phyloP scores from a whole-genome alignment of 92 coral and sea anemone genomes.

The Micromussa lordhowensis region DNA sequence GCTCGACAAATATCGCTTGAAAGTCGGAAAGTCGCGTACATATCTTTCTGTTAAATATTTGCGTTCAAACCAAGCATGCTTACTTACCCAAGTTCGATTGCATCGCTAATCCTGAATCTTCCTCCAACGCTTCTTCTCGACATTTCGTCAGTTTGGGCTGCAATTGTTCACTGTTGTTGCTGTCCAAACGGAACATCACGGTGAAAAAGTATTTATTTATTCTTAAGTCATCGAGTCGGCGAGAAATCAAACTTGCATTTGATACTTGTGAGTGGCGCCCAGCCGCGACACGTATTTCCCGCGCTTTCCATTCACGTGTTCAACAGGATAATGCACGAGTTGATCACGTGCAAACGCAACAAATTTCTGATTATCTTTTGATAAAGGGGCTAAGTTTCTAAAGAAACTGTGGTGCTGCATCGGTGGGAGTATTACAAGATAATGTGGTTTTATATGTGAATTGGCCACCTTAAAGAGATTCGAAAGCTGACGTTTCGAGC shows the following conservation, averaged over 20 bases:
- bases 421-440: too few relatives aligned
- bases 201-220: neutral
- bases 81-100: neutral
- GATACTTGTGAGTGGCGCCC: neutral
- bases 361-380: too few relatives aligned
- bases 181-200: neutral
- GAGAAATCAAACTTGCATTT: neutral
- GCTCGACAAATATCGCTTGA: too few relatives aligned
- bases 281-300: neutral
- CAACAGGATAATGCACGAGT: neutral
- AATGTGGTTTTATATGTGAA: too few relatives aligned
- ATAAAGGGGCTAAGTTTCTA: too few relatives aligned
- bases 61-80: neutral
- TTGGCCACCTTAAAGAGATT: too few relatives aligned
- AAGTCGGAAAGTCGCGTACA: too few relatives aligned
- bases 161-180: neutral
- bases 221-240: neutral
- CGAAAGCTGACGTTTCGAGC: too few relatives aligned
- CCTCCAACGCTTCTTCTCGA: neutral
- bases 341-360: neutral
- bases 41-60: too few relatives aligned
- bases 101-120: neutral
- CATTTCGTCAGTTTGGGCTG: neutral
- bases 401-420: too few relatives aligned
- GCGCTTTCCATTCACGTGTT: constrained; percentile 1